These are phyloP conservation scores for Anguilla obscura DNA, from an alignment of 2,797 vertebrate species.

Conservation along the genomic window DNA sequence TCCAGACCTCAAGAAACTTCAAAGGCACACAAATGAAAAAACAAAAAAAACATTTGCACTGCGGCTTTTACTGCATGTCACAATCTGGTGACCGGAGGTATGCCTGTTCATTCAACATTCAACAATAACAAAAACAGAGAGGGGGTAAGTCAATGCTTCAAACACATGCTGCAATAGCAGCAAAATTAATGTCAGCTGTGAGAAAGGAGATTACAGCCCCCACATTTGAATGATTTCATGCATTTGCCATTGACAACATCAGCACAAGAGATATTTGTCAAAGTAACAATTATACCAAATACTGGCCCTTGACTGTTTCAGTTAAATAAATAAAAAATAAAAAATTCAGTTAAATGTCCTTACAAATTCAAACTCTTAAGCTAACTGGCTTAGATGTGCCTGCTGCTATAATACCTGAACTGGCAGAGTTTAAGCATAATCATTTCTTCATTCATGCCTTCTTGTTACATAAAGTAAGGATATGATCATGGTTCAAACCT, in stretches of 20 bases:
- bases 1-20: not conserved
- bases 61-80: not conserved
- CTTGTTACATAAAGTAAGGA: not conserved
- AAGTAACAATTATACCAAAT: slow-evolving; percentile 1
- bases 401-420: not conserved
- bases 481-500: not conserved
- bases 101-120: not conserved
- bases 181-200: not conserved
- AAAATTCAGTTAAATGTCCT: not conserved
- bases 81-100: not conserved
- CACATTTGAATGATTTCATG: not conserved
- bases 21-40: not conserved
- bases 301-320: not conserved
- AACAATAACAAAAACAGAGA: not conserved
- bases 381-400: not conserved
- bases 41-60: not conserved
- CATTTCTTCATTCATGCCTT: no score
- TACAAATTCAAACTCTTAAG: not conserved
- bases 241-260: not conserved
- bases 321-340: no score
- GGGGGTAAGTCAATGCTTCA: not conserved
- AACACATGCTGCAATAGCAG: not conserved
- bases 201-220: not conserved
- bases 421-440: slow-evolving; percentile 15
- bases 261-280: not conserved